phyloP scores from a whole-genome alignment of 2,797 vertebrate genomes.

The Eulemur albifrons region DNA sequence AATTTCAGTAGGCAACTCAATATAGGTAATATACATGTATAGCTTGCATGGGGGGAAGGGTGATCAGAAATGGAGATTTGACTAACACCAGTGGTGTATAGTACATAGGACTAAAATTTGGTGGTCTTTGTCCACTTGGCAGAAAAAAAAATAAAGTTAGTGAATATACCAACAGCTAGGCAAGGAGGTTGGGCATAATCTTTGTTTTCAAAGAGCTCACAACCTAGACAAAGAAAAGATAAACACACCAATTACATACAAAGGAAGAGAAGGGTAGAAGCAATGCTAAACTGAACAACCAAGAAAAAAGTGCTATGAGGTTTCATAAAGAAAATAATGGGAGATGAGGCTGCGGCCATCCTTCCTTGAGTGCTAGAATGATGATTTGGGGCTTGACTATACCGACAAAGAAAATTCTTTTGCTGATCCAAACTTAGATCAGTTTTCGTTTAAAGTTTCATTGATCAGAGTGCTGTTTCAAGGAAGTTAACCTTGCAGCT shows the following conservation, averaged over 20 bases:
- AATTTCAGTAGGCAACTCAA: neutral
- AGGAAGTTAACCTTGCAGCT: conserved; percentile 22
- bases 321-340: conserved; percentile 4
- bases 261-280: conserved; percentile 1
- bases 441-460: conserved; percentile 54
- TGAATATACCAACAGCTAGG: neutral
- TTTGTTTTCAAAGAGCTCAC: conserved; percentile 31
- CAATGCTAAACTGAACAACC: neutral
- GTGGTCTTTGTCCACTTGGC: conserved; percentile 24
- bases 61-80: neutral
- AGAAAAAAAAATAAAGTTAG: conserved; percentile 20
- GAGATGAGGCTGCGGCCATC: neutral
- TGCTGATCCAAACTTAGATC: neutral
- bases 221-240: conserved; percentile 10
- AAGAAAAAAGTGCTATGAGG: conserved; percentile 25
- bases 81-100: neutral
- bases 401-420: conserved; percentile 25
- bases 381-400: neutral
- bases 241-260: conserved; percentile 15
- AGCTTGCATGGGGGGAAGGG: neutral
- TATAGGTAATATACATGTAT: neutral
- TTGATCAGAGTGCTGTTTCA: neutral
- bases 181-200: conserved; percentile 17
- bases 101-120: conserved; percentile 7
- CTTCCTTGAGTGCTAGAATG: conserved; percentile 6